Base-by-base conservation (phyloP, 2,888 invertebrate genomes). In the Pseudococcus jackbeardsleyi region DNA sequence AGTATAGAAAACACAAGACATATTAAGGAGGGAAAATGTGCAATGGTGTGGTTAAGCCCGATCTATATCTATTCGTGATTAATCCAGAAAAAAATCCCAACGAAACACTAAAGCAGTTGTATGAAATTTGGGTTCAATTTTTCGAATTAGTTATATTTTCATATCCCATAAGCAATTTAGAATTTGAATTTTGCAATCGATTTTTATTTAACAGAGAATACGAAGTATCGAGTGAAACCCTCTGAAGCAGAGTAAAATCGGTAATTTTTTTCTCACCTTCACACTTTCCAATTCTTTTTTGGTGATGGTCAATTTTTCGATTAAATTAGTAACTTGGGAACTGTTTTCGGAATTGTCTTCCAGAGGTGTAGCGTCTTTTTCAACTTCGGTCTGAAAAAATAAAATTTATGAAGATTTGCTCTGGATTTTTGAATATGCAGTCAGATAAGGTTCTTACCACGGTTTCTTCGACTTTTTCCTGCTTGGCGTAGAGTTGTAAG, bases 251-350 rank as follows among this genome's bases (percentile, higher is more conserved):
- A n/a, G 7, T 59, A 59, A 19, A 59, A 59, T 59, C 17, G 17
- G 59, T 59, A 33, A 33, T 33, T 33, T n/a, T 19, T 19, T 59
- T 33, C 93, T 94, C 93, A 96, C 96, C 95, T 96, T 95, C 91
- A 97, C 94, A 92, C 96, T 96, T 92, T 96, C 96, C 92, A 97
- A 93, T 93, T 97, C 96, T 68, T 94, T 95, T 93, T 96, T 96
- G 46, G 96, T 96, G 90, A 95, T 95, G 92, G 96, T 95, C 91
- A 97, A 93, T 92, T 96, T 96, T 91, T 95, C 95, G 91, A 96
- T 93, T 90, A 97, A 93, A 92, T 96, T 96, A 22, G 89, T n/a
- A 4, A 86, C 89, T 19, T 86, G 54, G 33, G 48, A 42, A 46
- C n/a, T 12, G n/a, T 50, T 50, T 54, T 22, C 84, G 22, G 77